Percentiles rank a stretch among this genome's conserved stretches.
Conservation (phyloP, 2,888 invertebrate genomes). For the Mesopsocus fuscifrons region DNA sequence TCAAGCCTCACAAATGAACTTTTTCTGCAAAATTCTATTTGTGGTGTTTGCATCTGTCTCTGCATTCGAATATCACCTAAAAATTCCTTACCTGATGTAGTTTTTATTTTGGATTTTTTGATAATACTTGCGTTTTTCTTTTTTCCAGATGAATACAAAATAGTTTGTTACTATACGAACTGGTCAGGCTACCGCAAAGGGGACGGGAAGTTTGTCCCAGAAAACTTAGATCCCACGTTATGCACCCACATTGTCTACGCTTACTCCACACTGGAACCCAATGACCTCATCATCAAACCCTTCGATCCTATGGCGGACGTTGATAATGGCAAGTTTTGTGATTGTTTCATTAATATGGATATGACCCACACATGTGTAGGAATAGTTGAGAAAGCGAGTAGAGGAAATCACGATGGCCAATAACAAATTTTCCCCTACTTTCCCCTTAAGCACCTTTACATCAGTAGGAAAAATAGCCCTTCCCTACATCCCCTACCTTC, state of each 20-base stretch:
- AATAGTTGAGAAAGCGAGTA: slow-evolving; percentile 9
- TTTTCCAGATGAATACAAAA: slow-evolving; percentile 24
- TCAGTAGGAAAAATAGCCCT: too few species aligned
- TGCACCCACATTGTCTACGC: slow-evolving; percentile 84
- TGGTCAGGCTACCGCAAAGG: slow-evolving; percentile 75
- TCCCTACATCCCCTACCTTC: too few species aligned
- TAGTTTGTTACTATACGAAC: slow-evolving; percentile 74
- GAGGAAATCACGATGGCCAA: neutral
- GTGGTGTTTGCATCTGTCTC: too few species aligned
- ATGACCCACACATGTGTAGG: neutral
- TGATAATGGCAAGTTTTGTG: slow-evolving; percentile 62
- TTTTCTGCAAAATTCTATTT: too few species aligned
- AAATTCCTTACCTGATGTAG: too few species aligned
- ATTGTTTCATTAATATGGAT: neutral
- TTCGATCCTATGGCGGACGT: slow-evolving; percentile 80
- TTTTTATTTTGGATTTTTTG: too few species aligned
- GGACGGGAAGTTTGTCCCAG: slow-evolving; percentile 70
- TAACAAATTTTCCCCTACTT: neutral
- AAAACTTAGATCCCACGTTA: slow-evolving; percentile 56
- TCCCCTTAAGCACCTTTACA: slow-evolving; percentile 5
- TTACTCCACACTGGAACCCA: slow-evolving; percentile 69
- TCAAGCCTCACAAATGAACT: too few species aligned
- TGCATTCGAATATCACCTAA: too few species aligned
- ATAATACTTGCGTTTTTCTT: too few species aligned
- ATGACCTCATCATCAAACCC: slow-evolving; percentile 52